Base-by-base conservation (phyloP, 2,797 vertebrate genomes). In the Novumbra hubbsi region DNA sequence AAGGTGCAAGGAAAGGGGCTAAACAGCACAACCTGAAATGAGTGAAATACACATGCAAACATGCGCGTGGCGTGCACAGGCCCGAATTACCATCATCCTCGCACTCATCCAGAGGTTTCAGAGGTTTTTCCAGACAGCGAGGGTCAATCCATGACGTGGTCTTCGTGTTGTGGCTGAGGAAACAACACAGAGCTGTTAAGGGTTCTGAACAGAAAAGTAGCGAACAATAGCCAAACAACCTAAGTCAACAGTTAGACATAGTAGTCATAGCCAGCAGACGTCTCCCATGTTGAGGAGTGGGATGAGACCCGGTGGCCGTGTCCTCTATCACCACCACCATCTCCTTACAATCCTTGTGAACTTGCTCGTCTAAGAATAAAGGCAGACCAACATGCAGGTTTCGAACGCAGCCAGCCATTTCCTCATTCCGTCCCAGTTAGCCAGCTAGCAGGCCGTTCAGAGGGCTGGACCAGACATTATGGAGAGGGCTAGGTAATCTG, bases 131-230 rank as follows among this genome's bases (percentile, higher is more conserved):
- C 92, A 96, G 92, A 92, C 96, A 98, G 91, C 98, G 96, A 87
- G 98, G 98, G 92, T 99, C 98, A 90, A 98, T 90, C 97, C 98
- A 99, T 84, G 97, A 98, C 76, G 98, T 99, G 81, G 98, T 99
- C 94, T 99, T 99, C 90, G 97, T 99, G 89, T 99, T 99, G 92
- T 99, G 98, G 93, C 98, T 99, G 85, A 73, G 91, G 93, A 88
- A n/a, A 71, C 38, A 12, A 90, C 75, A 86, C 78, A 76, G 60
- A 75, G 74, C 74, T 81, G 72, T 83, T 87, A 76, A 88, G 80
- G 73, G 76, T 72, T 75, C 75, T n/a, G 67, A 70, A 65, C 57
- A 77, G 24, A 17, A 38, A 6, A 19, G n/a, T 6, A 9, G 3
- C 65, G n/a, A n/a, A 67, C 30, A 38, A 11, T 38, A 34, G 63